Conservation (phyloP, 1,140 invertebrate species). For the Drosophila kikkawai region DNA sequence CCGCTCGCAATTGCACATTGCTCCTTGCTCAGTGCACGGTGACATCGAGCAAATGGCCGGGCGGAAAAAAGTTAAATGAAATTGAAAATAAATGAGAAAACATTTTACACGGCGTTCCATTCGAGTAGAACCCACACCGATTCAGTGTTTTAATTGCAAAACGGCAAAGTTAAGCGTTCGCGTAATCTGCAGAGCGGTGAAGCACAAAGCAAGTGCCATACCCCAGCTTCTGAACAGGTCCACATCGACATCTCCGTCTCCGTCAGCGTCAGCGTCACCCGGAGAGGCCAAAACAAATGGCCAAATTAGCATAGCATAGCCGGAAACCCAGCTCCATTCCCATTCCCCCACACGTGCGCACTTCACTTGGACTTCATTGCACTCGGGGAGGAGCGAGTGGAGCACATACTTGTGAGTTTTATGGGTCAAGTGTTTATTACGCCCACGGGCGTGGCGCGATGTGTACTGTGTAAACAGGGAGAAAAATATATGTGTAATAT, state of each 20-base stretch:
- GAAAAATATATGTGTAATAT: background rate
- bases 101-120: slow-evolving; percentile 65
- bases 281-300: slow-evolving; percentile 65
- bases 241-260: slow-evolving; percentile 13
- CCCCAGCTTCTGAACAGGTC: background rate
- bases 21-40: slow-evolving; percentile 58
- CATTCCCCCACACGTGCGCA: slow-evolving; percentile 61
- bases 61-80: slow-evolving; percentile 79
- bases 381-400: slow-evolving; percentile 61
- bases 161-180: slow-evolving; percentile 61
- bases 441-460: slow-evolving; percentile 69
- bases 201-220: slow-evolving; percentile 64
- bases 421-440: slow-evolving; percentile 83
- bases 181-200: slow-evolving; percentile 37
- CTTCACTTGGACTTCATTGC: slow-evolving; percentile 81
- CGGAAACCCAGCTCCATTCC: background rate
- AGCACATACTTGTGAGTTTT: slow-evolving; percentile 73
- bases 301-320: slow-evolving; percentile 70
- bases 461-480: slow-evolving; percentile 5
- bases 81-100: slow-evolving; percentile 83
- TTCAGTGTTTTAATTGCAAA: slow-evolving; percentile 74
- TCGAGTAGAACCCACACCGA: slow-evolving; percentile 23
- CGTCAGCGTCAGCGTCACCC: slow-evolving; percentile 8
- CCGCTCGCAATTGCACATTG: slow-evolving; percentile 64
- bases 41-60: slow-evolving; percentile 71